Percentiles rank a stretch among this genome's conserved stretches.
Evolutionary conservation across 2,888 invertebrate species (phyloP).

Genomic region (Rotaria socialis): DNA sequence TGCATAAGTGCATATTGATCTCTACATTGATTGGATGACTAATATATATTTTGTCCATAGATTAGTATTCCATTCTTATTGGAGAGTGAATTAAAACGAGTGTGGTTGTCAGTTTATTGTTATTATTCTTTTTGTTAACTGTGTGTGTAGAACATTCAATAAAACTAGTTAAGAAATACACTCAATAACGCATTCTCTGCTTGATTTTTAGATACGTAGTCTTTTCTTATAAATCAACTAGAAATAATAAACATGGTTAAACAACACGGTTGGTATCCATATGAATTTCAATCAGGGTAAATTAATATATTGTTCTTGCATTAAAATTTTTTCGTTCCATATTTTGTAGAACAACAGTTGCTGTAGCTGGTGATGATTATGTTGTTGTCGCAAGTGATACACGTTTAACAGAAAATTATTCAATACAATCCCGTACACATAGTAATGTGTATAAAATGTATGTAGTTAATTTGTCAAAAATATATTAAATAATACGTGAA

Average conservation of each 20-base stretch:
- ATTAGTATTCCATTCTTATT: too few relatives aligned
- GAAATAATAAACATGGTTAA: neutral
- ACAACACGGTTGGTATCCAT: constrained; percentile 2
- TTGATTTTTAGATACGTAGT: neutral
- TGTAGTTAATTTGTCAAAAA: neutral
- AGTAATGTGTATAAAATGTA: constrained; percentile 67
- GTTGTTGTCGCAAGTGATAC: constrained; percentile 91
- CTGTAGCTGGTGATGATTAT: constrained; percentile 89
- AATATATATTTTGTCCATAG: too few relatives aligned
- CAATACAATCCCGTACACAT: constrained; percentile 80
- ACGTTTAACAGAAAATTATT: constrained; percentile 81
- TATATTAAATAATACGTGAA: too few relatives aligned
- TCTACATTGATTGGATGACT: too few relatives aligned
- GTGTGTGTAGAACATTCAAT: too few relatives aligned
- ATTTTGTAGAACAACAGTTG: constrained; percentile 74
- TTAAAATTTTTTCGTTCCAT: neutral
- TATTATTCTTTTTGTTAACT: too few relatives aligned
- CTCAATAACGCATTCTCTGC: too few relatives aligned
- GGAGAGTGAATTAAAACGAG: too few relatives aligned
- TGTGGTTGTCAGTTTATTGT: too few relatives aligned
- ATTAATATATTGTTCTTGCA: neutral
- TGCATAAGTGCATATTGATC: too few relatives aligned
- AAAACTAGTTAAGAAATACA: too few relatives aligned
- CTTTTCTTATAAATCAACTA: neutral
- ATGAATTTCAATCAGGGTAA: constrained; percentile 20